phyloP scores from a whole-genome alignment of 2,113 vertebrate species.

The Egretta garzetta region DNA sequence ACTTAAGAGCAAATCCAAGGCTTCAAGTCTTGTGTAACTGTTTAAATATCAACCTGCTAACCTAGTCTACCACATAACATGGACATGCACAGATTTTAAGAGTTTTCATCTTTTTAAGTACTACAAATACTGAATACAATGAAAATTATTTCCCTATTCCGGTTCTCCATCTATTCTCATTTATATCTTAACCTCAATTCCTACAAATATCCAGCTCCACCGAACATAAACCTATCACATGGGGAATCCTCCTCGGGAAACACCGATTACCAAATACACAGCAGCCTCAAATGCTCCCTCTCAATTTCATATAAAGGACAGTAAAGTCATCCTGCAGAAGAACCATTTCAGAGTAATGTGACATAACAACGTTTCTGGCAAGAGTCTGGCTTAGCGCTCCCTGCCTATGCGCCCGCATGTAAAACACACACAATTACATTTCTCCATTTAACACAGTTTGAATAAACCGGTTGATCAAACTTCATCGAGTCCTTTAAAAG shows the following conservation, averaged over 20 bases:
- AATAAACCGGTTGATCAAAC: background rate
- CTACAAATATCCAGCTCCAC: background rate
- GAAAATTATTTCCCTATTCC: background rate
- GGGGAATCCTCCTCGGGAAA: background rate
- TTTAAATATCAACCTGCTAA: background rate
- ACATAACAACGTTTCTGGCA: background rate
- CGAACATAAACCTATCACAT: background rate
- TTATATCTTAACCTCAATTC: background rate
- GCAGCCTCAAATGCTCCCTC: background rate
- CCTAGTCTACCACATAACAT: background rate
- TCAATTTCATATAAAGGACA: background rate
- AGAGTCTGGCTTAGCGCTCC: background rate
- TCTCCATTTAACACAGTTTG: background rate
- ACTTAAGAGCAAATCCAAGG: background rate
- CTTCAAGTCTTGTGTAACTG: background rate
- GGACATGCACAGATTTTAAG: background rate
- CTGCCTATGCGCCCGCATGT: fast-evolving
- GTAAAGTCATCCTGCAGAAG: background rate
- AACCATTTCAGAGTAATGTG: background rate
- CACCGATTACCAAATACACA: background rate
- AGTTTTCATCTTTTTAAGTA: background rate
- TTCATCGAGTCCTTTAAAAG: background rate
- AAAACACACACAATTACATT: fast-evolving
- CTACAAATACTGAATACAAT: background rate
- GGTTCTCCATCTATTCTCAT: background rate